These are phyloP conservation scores for Marisa cornuarietis DNA, from an alignment of 1,140 invertebrate genomes.

Conservation along the genomic window DNA sequence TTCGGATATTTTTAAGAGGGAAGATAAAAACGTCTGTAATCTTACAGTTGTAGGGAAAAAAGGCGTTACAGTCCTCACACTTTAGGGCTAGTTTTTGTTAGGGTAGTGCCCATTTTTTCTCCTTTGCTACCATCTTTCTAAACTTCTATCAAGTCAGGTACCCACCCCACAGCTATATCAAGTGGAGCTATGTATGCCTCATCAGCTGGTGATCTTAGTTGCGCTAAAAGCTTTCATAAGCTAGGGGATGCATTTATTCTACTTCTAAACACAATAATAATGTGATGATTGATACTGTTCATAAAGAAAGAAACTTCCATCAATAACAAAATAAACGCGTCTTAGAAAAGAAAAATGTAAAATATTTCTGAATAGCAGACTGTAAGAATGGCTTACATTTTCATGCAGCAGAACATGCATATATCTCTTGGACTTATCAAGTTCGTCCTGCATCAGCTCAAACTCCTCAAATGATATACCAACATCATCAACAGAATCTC, in stretches of 20 bases:
- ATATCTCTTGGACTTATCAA: slow-evolving; percentile 7
- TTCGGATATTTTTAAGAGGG: too few species aligned
- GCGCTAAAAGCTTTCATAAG: neutral
- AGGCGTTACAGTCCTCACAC: too few species aligned
- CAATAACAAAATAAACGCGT: too few species aligned
- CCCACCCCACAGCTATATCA: neutral
- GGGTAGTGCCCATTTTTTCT: too few species aligned
- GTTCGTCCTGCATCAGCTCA: slow-evolving; percentile 5
- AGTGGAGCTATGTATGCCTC: neutral
- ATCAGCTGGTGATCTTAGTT: neutral
- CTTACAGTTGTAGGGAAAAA: too few species aligned
- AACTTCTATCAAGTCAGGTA: neutral
- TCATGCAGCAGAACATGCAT: neutral
- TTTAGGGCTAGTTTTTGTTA: too few species aligned
- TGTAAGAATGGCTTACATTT: neutral
- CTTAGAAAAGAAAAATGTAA: neutral
- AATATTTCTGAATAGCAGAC: neutral
- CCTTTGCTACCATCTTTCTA: too few species aligned
- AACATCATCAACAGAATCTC: neutral
- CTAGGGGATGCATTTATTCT: neutral
- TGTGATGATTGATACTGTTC: too few species aligned
- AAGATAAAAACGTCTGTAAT: too few species aligned
- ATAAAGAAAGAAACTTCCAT: too few species aligned
- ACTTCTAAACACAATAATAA: neutral
- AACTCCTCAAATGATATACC: slow-evolving; percentile 7